These are phyloP conservation scores for Nemoura dubitans DNA, from an alignment of 2,888 invertebrate species.

Conservation along the genomic window DNA sequence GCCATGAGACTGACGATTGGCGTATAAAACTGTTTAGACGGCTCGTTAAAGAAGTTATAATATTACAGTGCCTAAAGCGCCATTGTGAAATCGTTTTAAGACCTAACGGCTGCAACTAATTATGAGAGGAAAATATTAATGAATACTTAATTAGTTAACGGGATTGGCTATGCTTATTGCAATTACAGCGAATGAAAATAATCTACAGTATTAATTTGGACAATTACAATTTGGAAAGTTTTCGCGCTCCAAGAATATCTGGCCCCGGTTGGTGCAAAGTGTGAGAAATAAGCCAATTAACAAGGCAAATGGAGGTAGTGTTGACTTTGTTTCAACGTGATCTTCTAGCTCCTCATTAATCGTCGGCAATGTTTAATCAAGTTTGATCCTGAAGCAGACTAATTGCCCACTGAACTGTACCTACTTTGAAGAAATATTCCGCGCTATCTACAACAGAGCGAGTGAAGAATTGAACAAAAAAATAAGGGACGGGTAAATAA, in stretches of 20 bases:
- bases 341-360: neutral
- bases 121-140: neutral
- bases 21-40: neutral
- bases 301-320: neutral
- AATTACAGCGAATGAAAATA: neutral
- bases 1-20: neutral
- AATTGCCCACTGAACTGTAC: neutral
- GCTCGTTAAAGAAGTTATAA: neutral
- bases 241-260: neutral
- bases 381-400: neutral
- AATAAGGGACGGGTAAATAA: too few species aligned
- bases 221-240: neutral
- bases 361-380: neutral
- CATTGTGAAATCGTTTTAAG: neutral
- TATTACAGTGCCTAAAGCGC: neutral
- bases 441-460: neutral
- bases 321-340: neutral
- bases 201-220: neutral
- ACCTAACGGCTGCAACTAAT: neutral
- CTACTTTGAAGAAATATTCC: neutral
- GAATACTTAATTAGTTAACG: neutral
- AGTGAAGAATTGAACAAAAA: neutral
- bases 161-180: neutral
- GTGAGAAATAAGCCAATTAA: slow-evolving; percentile 12
- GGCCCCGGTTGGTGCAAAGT: neutral